Percentiles rank a stretch among this genome's conserved stretches.
Evolutionary conservation across 1,140 invertebrate genomes (phyloP).

Genomic region (Meloidogyne chitwoodi): DNA sequence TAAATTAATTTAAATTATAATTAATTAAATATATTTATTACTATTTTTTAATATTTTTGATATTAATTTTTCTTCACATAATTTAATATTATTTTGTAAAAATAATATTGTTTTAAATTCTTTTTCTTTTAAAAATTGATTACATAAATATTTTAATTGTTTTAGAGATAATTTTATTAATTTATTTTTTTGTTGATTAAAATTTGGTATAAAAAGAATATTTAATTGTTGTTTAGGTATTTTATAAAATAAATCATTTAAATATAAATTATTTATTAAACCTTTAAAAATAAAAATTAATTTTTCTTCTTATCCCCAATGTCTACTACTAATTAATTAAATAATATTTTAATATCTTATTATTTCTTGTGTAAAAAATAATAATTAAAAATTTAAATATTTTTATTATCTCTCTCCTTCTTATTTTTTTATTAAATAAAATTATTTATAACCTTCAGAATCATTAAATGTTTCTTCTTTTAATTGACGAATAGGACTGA

Average conservation of each 20-base stretch:
- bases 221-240: neutral
- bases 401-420: no score
- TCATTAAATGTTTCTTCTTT: neutral
- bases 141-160: neutral
- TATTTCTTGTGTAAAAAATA: no score
- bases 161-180: neutral
- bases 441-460: neutral
- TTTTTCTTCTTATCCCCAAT: no score
- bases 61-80: neutral
- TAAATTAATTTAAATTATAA: neutral
- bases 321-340: no score
- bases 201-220: neutral
- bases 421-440: no score
- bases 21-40: neutral
- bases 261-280: no score
- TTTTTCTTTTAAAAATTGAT: neutral
- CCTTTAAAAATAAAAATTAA: no score
- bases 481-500: neutral
- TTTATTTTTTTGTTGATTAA: neutral
- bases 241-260: no score
- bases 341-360: no score
- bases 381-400: no score
- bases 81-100: neutral
- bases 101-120: neutral
- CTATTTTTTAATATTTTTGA: neutral